These are phyloP conservation scores for Hoplostethus mediterraneus DNA, from an alignment of 2,797 vertebrate genomes.

Conservation along the genomic window DNA sequence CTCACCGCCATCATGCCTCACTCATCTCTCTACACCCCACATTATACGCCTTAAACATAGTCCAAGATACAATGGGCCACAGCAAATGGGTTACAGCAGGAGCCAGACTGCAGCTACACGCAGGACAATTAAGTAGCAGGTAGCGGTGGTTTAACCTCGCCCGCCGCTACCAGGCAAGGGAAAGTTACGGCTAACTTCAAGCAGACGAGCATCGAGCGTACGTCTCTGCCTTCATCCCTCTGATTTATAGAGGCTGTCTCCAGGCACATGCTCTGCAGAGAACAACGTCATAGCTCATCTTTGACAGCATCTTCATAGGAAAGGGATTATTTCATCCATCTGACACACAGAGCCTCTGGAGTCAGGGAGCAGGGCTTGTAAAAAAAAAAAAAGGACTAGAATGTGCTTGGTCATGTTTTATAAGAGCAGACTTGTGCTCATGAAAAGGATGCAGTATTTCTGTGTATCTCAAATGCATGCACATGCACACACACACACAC, in stretches of 20 bases:
- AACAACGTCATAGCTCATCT: conserved; percentile 32
- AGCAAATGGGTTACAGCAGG: conserved; percentile 32
- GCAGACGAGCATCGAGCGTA: background rate
- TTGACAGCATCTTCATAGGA: conserved; percentile 37
- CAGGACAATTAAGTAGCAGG: conserved; percentile 52
- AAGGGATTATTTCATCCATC: conserved; percentile 50
- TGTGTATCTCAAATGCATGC: background rate
- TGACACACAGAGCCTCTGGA: background rate
- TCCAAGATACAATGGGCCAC: conserved; percentile 52
- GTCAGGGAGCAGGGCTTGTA: conserved; percentile 1
- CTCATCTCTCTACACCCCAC: conserved; percentile 74
- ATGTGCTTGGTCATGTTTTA: conserved; percentile 44
- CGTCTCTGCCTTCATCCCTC: conserved; percentile 19
- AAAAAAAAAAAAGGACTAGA: conserved; percentile 34
- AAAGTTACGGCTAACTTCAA: conserved; percentile 25
- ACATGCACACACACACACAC: background rate
- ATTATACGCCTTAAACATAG: conserved; percentile 75
- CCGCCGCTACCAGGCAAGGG: conserved; percentile 21
- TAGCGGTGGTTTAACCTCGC: conserved; percentile 17
- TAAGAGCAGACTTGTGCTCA: conserved; percentile 7
- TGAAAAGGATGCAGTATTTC: conserved; percentile 13
- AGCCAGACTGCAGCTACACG: conserved; percentile 70
- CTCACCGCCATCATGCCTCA: conserved; percentile 68
- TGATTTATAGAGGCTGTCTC: conserved; percentile 54
- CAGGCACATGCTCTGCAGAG: conserved; percentile 10